Evolutionary conservation across 2,888 invertebrate genomes (phyloP).

Genomic region (Phyllotreta striolata): DNA sequence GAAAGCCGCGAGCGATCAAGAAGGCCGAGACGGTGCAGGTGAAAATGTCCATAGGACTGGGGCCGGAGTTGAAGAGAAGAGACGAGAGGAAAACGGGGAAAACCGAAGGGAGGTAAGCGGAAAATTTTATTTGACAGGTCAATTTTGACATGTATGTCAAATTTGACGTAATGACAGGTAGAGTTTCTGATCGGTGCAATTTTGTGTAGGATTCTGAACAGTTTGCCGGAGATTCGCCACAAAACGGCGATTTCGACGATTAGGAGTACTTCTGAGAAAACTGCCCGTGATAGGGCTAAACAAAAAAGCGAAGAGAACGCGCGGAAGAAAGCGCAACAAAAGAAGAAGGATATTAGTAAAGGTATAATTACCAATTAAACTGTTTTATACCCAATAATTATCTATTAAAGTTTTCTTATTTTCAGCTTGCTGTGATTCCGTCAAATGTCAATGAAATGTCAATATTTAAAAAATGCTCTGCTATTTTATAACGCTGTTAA

Average conservation of each 20-base stretch:
- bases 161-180: no score
- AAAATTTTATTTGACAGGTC: neutral
- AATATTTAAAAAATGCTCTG: no score
- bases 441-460: no score
- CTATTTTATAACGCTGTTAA: no score
- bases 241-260: constrained; percentile 62
- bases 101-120: constrained; percentile 52
- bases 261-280: constrained; percentile 59
- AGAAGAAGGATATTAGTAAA: constrained; percentile 50
- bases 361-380: constrained; percentile 40
- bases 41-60: constrained; percentile 52
- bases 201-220: constrained; percentile 49
- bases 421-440: no score
- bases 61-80: constrained; percentile 49
- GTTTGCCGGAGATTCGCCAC: constrained; percentile 60
- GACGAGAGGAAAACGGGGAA: constrained; percentile 43
- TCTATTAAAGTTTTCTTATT: no score
- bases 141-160: constrained; percentile 11
- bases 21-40: constrained; percentile 56
- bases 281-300: constrained; percentile 53
- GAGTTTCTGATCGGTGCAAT: no score
- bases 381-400: no score
- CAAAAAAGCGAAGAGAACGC: constrained; percentile 45
- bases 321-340: constrained; percentile 47
- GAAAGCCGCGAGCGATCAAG: constrained; percentile 59